These are phyloP conservation scores for Micrasema minimum DNA, from an alignment of 1,140 invertebrate species.

Conservation along the genomic window DNA sequence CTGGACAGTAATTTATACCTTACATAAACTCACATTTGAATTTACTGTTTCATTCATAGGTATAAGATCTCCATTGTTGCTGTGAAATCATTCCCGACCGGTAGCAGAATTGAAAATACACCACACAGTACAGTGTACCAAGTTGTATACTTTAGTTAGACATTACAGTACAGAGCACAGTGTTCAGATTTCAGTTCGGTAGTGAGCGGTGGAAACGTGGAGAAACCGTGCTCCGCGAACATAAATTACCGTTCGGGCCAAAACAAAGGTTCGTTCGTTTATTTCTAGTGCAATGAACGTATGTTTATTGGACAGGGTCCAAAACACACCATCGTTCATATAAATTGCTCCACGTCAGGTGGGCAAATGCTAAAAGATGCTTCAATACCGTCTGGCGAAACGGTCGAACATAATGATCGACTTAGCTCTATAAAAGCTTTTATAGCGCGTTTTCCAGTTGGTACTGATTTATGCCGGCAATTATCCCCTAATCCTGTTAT, in stretches of 20 bases:
- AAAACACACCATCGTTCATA: slow-evolving; percentile 49
- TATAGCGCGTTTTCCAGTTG: slow-evolving; percentile 20
- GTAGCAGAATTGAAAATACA: too few species aligned
- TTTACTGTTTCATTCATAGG: too few species aligned
- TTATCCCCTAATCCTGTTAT: slow-evolving; percentile 14
- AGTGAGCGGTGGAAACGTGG: neutral
- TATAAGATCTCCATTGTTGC: too few species aligned
- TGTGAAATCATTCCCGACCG: too few species aligned
- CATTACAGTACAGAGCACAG: too few species aligned
- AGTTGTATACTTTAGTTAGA: too few species aligned
- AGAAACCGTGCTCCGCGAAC: slow-evolving; percentile 36
- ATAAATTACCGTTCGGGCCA: slow-evolving; percentile 47
- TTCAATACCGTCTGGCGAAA: slow-evolving; percentile 35
- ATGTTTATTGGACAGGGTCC: slow-evolving; percentile 44
- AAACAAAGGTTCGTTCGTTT: slow-evolving; percentile 52
- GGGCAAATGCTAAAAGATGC: slow-evolving; percentile 28
- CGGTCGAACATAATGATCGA: slow-evolving; percentile 15
- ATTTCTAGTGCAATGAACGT: slow-evolving; percentile 49
- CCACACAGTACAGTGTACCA: too few species aligned
- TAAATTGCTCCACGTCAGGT: slow-evolving; percentile 52
- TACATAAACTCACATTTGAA: too few species aligned
- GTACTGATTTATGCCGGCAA: slow-evolving; percentile 16
- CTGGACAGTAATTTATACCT: too few species aligned
- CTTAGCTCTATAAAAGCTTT: slow-evolving; percentile 27
- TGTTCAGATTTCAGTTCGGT: neutral